These are phyloP conservation scores for Bombyx mandarina DNA, from an alignment of 1,140 invertebrate genomes.

Conservation along the genomic window DNA sequence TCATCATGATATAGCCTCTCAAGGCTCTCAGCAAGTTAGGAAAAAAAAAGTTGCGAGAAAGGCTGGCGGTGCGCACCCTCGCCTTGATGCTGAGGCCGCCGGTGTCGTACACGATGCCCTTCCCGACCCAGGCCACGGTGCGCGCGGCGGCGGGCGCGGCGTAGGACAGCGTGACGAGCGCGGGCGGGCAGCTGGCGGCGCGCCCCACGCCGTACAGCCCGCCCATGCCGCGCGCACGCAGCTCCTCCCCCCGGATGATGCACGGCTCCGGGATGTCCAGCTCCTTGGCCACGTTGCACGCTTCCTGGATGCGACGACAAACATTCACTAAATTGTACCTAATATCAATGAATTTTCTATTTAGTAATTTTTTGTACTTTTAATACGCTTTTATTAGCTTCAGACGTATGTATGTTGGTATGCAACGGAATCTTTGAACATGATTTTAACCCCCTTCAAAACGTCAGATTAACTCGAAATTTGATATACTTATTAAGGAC, in stretches of 20 bases:
- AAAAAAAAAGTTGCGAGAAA: too few relatives aligned
- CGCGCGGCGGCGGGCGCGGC: slow-evolving; percentile 74
- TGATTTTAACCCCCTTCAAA: too few relatives aligned
- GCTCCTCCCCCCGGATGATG: slow-evolving; percentile 84
- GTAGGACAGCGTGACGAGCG: slow-evolving; percentile 84
- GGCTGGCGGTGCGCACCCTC: slow-evolving; percentile 73
- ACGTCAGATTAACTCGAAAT: too few relatives aligned
- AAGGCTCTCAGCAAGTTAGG: too few relatives aligned
- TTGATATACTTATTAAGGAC: too few relatives aligned
- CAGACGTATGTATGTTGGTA: too few relatives aligned
- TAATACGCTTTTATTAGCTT: too few relatives aligned
- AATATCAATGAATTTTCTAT: too few relatives aligned
- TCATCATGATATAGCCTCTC: too few relatives aligned
- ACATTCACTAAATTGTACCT: neutral
- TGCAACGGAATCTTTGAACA: too few relatives aligned
- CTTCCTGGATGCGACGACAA: slow-evolving; percentile 65
- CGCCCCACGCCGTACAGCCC: slow-evolving; percentile 90
- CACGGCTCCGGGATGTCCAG: slow-evolving; percentile 75
- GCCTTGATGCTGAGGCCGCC: slow-evolving; percentile 92
- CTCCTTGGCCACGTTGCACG: slow-evolving; percentile 74
- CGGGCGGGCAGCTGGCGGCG: slow-evolving; percentile 80
- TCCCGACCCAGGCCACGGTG: slow-evolving; percentile 91
- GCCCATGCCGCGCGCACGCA: slow-evolving; percentile 82
- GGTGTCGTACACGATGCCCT: slow-evolving; percentile 95
- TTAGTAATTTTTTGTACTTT: too few relatives aligned